These are phyloP conservation scores for Amphiduros pacificus DNA, from an alignment of 2,888 invertebrate species.

Conservation along the genomic window DNA sequence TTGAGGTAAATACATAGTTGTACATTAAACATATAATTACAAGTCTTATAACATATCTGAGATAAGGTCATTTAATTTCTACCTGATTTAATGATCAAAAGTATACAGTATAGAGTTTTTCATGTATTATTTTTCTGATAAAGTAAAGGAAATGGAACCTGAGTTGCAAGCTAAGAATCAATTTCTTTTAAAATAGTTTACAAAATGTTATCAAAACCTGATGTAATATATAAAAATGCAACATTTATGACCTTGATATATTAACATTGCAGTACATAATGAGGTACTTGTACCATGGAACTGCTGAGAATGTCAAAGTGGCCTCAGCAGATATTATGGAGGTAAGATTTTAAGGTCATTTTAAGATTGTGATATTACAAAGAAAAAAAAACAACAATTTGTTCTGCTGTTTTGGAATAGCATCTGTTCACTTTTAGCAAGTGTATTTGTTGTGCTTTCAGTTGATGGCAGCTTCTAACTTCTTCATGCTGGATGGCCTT, in stretches of 20 bases:
- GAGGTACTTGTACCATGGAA: slow-evolving; percentile 90
- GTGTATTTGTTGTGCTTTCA: slow-evolving; percentile 21
- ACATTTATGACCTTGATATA: background rate
- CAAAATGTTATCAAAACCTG: too few relatives aligned
- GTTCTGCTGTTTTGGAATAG: background rate
- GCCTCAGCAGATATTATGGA: slow-evolving; percentile 81
- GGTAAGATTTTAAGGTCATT: slow-evolving; percentile 28
- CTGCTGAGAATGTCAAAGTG: slow-evolving; percentile 77
- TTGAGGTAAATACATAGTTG: slow-evolving; percentile 70
- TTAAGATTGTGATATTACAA: background rate
- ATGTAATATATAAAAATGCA: background rate
- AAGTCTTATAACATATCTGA: background rate
- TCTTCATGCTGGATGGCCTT: slow-evolving; percentile 85
- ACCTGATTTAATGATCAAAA: too few relatives aligned
- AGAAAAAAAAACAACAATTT: background rate
- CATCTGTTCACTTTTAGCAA: too few relatives aligned
- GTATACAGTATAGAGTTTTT: too few relatives aligned
- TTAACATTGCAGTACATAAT: slow-evolving; percentile 75
- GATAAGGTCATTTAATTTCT: too few relatives aligned
- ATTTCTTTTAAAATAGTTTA: too few relatives aligned
- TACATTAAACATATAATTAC: background rate
- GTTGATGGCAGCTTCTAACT: slow-evolving; percentile 87
- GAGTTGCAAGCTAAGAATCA: too few relatives aligned
- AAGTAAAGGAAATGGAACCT: too few relatives aligned
- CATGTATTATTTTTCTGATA: too few relatives aligned